Conservation (phyloP, 1,140 invertebrate genomes). For the Dolichoris vasculosae region DNA sequence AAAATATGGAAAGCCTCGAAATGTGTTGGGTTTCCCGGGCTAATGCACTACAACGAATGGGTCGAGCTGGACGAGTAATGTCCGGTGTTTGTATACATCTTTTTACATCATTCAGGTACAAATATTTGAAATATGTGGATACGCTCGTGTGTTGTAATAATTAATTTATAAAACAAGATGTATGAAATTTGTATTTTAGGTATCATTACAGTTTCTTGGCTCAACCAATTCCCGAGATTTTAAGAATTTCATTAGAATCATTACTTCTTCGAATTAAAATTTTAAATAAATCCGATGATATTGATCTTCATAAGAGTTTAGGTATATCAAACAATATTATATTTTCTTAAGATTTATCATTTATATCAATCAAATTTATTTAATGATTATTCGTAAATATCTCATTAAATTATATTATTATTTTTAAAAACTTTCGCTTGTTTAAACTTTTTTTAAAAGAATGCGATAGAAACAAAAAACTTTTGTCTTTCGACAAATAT, state of each 20-base stretch:
- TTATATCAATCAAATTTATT: neutral
- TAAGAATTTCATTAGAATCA: conserved; percentile 89
- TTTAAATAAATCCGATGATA: conserved; percentile 80
- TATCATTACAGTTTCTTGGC: conserved; percentile 78
- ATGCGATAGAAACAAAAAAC: neutral
- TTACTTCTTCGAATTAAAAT: conserved; percentile 92
- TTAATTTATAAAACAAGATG: neutral
- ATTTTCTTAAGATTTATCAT: no score
- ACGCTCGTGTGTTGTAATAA: neutral
- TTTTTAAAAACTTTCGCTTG: neutral
- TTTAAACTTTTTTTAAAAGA: neutral
- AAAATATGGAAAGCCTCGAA: conserved; percentile 89
- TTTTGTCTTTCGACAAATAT: neutral
- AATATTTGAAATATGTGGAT: neutral
- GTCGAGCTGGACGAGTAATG: conserved; percentile 91
- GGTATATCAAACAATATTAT: conserved; percentile 57
- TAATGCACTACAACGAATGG: conserved; percentile 87
- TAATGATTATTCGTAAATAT: neutral
- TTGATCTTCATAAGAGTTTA: conserved; percentile 81
- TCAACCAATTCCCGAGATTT: conserved; percentile 89
- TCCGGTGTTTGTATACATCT: conserved; percentile 89
- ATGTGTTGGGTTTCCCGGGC: conserved; percentile 87
- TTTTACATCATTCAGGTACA: conserved; percentile 82
- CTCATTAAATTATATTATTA: neutral
- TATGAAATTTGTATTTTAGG: conserved; percentile 53